Conservation (phyloP, 1,140 invertebrate species). For the Bursaphelenchus mucronatus region DNA sequence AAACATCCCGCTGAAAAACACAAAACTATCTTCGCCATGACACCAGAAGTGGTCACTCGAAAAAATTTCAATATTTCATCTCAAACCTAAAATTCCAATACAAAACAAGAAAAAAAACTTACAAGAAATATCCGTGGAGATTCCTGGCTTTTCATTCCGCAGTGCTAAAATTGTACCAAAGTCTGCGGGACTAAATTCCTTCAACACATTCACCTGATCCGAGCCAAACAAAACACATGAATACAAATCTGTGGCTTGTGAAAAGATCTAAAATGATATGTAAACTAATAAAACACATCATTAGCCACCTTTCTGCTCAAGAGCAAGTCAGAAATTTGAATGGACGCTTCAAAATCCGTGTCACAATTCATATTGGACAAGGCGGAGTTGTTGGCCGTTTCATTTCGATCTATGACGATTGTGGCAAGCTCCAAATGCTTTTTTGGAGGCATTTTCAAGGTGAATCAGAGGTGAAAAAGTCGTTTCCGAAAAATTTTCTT, state of each 20-base stretch:
- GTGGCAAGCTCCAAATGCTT: not conserved
- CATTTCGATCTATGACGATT: constrained; percentile 2
- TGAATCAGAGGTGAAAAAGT: too few species aligned
- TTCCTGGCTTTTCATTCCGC: too few species aligned
- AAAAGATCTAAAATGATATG: constrained; percentile 15
- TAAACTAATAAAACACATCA: not conserved
- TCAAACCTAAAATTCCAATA: too few species aligned
- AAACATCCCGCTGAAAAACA: too few species aligned
- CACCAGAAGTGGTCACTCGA: too few species aligned
- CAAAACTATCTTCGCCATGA: too few species aligned
- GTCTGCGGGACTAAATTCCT: too few species aligned
- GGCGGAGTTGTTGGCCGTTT: constrained; percentile 6
- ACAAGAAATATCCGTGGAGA: too few species aligned
- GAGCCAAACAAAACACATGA: constrained; percentile 3
- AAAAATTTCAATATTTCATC: too few species aligned
- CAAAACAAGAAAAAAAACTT: too few species aligned
- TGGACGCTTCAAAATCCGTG: constrained; percentile 11
- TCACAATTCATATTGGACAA: not conserved
- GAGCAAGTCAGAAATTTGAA: constrained; percentile 2
- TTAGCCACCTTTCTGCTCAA: constrained; percentile 3
- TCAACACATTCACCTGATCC: not conserved
- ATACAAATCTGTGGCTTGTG: not conserved
- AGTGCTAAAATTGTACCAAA: too few species aligned
- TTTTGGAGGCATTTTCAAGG: constrained; percentile 8
- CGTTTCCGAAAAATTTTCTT: too few species aligned